A percentile compares a stretch with the other conserved stretches of the same genome.
Conservation (phyloP, 2,113 vertebrate genomes). For the Poeciliopsis turrubarensis region DNA sequence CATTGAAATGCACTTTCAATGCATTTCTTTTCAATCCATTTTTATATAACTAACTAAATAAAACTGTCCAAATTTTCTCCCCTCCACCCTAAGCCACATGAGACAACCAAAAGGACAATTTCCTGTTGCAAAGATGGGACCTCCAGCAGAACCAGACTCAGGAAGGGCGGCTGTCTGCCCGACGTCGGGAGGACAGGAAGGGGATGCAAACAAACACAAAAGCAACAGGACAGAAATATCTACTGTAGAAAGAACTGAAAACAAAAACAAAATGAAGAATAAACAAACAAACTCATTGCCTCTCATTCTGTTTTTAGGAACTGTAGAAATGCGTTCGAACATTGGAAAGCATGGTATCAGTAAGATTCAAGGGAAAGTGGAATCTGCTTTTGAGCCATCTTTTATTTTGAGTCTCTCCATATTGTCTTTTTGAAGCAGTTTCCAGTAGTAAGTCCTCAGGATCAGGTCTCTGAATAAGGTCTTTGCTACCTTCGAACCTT, state of each 20-base stretch:
- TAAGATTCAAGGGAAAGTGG: too few species aligned
- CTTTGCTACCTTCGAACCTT: neutral
- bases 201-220: neutral
- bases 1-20: too few species aligned
- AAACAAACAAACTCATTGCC: neutral
- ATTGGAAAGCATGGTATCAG: too few species aligned
- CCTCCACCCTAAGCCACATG: neutral
- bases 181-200: neutral
- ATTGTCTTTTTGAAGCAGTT: too few species aligned
- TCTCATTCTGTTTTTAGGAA: neutral
- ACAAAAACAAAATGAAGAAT: neutral
- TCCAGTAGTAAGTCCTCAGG: too few species aligned
- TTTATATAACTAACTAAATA: too few species aligned
- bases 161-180: constrained; percentile 1
- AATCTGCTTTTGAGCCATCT: neutral
- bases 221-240: neutral
- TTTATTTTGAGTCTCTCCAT: neutral
- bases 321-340: neutral
- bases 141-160: constrained; percentile 4
- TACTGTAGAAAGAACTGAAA: neutral
- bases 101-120: neutral
- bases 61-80: too few species aligned
- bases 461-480: neutral
- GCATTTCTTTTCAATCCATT: too few species aligned
- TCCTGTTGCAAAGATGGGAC: neutral